Conservation (phyloP, 2,888 invertebrate genomes). For the Ormyrus nitidulus region DNA sequence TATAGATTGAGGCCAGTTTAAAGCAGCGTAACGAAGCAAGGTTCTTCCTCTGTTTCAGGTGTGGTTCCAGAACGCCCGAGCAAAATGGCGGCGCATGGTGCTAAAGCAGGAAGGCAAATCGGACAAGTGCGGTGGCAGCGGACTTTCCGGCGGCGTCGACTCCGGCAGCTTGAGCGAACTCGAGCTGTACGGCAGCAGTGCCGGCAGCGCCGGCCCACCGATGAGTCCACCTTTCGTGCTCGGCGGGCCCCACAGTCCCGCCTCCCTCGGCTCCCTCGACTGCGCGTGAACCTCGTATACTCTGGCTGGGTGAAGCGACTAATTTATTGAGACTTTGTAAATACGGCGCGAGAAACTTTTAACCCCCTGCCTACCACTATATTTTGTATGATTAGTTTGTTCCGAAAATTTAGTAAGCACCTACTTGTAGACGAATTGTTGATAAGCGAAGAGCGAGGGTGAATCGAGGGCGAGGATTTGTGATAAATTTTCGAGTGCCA, state of each 20-base stretch:
- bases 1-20: too few relatives aligned
- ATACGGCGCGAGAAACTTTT: not conserved
- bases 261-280: conserved; percentile 84
- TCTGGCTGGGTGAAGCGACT: not conserved
- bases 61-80: conserved; percentile 96
- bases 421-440: too few relatives aligned
- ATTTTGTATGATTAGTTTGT: not conserved
- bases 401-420: too few relatives aligned
- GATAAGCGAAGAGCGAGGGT: too few relatives aligned
- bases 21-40: too few relatives aligned
- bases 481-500: conserved; percentile 28
- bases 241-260: conserved; percentile 83
- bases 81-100: conserved; percentile 94
- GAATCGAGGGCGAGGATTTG: conserved; percentile 11
- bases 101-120: conserved; percentile 87
- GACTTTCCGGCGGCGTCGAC: conserved; percentile 78
- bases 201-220: conserved; percentile 81
- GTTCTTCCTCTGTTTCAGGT: conserved; percentile 80
- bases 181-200: conserved; percentile 78
- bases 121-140: conserved; percentile 82
- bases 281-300: conserved; percentile 79
- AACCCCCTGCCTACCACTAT: not conserved
- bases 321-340: not conserved
- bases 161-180: conserved; percentile 76
- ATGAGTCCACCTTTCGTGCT: conserved; percentile 85